Evolutionary conservation across 1,140 invertebrate species (phyloP).

Genomic region (Ericerus pela): DNA sequence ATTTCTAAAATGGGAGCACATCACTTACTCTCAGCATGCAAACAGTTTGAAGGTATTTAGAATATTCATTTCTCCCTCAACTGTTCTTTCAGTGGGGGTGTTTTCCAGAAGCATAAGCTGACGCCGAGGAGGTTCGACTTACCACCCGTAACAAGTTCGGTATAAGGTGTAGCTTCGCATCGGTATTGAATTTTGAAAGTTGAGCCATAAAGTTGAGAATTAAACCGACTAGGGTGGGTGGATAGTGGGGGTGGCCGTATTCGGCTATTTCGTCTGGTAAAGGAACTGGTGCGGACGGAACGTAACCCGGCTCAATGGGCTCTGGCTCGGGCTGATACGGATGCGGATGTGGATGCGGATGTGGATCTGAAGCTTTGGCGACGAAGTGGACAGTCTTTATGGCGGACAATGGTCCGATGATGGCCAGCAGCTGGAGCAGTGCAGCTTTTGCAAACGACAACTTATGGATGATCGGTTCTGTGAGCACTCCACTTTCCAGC

Average conservation of each 20-base stretch:
- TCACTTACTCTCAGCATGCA: too few species aligned
- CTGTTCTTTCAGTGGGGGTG: too few species aligned
- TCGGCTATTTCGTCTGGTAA: not conserved
- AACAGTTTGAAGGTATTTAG: too few species aligned
- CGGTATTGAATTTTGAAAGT: conserved; percentile 3
- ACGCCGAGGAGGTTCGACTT: not conserved
- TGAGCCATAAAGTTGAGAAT: not conserved
- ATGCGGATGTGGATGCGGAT: too few species aligned
- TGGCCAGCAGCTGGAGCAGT: not conserved
- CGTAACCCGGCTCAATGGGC: not conserved
- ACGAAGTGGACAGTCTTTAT: not conserved
- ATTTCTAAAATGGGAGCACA: too few species aligned
- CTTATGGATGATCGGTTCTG: conserved; percentile 2
- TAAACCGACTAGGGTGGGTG: not conserved
- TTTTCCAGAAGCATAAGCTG: not conserved
- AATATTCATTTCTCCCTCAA: too few species aligned
- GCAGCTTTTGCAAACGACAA: conserved; percentile 1
- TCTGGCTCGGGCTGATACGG: too few species aligned
- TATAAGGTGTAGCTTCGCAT: not conserved
- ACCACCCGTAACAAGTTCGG: not conserved
- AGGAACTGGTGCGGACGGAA: not conserved
- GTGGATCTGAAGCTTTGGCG: not conserved
- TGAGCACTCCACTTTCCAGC: not conserved
- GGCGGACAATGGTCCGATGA: conserved; percentile 1
- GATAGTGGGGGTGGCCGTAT: not conserved